Percentiles rank a stretch among this genome's conserved stretches.
Evolutionary conservation across 1,140 invertebrate genomes (phyloP).

Genomic region (Atta colombica): DNA sequence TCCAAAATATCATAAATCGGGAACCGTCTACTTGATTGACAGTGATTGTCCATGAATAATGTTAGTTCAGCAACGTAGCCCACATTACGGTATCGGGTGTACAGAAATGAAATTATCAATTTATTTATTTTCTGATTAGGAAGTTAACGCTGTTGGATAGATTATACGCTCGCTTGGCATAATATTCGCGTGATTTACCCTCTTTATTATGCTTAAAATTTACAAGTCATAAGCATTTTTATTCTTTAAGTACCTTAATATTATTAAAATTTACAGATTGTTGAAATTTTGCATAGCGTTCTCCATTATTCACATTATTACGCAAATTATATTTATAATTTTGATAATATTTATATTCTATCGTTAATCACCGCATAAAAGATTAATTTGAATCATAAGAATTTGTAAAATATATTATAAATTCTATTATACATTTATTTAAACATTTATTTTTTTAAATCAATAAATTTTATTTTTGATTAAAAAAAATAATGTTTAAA

Average conservation of each 20-base stretch:
- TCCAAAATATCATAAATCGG: slow-evolving; percentile 27
- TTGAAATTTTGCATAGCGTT: background rate
- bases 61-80: background rate
- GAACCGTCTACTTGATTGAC: background rate
- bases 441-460: no score
- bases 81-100: background rate
- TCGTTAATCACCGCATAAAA: background rate
- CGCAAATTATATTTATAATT: background rate
- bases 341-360: background rate
- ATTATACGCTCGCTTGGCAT: background rate
- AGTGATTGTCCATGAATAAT: slow-evolving; percentile 13
- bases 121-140: background rate
- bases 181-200: background rate
- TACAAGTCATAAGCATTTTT: slow-evolving; percentile 14
- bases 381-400: background rate
- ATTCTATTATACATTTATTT: background rate
- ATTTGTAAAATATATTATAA: background rate
- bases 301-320: background rate
- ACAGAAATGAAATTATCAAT: background rate
- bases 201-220: background rate
- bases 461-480: no score
- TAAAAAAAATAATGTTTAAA: no score
- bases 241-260: background rate
- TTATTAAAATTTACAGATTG: background rate
- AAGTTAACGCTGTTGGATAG: background rate